Evolutionary conservation across 1,140 invertebrate species (phyloP).

Genomic region (Pinna nobilis): DNA sequence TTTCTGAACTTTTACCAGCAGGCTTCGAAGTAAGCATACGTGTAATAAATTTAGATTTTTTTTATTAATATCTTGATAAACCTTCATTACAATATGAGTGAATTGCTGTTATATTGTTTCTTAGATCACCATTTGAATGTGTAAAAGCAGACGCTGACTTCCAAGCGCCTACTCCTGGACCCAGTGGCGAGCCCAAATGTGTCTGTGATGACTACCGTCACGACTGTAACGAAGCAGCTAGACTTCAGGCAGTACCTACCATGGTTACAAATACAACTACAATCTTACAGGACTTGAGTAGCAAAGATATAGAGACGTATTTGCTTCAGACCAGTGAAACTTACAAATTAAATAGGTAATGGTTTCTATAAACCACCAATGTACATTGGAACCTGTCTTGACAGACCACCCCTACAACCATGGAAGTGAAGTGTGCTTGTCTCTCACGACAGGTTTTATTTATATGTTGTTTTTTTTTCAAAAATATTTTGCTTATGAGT

Average conservation of each 20-base stretch:
- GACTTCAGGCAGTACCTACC: slow-evolving; percentile 25
- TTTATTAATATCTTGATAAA: not conserved
- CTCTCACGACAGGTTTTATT: no score
- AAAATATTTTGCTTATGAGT: no score
- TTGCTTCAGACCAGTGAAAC: slow-evolving; percentile 57
- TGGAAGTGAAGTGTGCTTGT: no score
- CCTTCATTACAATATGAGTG: not conserved
- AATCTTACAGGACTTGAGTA: slow-evolving; percentile 54
- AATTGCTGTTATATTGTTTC: slow-evolving; percentile 1
- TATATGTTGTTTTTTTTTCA: no score
- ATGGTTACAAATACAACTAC: slow-evolving; percentile 43
- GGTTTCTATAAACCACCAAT: not conserved
- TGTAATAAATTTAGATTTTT: not conserved
- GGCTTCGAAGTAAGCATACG: not conserved
- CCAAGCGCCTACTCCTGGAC: not conserved
- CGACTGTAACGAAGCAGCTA: slow-evolving; percentile 41
- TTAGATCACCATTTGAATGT: slow-evolving; percentile 42
- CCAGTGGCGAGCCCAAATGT: slow-evolving; percentile 38
- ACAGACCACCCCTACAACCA: no score
- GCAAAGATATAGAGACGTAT: slow-evolving; percentile 50
- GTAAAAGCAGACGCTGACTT: slow-evolving; percentile 35
- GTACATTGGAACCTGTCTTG: no score
- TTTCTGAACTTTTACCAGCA: not conserved
- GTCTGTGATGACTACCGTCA: slow-evolving; percentile 48
- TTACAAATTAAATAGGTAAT: slow-evolving; percentile 60